A percentile compares a stretch with the other conserved stretches of the same genome.
Conservation (phyloP, 1,140 invertebrate species). For the Chlorops oryzae region DNA sequence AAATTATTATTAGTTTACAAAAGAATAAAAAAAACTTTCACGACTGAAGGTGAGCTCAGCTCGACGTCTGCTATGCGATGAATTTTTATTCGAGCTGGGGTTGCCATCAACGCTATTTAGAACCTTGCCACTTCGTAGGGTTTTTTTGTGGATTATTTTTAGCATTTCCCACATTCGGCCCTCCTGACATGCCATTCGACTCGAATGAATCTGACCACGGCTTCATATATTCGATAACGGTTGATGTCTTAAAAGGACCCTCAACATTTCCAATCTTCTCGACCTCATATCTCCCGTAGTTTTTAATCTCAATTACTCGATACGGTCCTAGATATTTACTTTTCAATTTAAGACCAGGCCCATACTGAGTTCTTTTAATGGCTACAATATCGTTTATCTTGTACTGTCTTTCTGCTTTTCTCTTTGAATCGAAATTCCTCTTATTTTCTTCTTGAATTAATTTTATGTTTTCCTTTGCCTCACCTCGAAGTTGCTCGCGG, state of each 20-base stretch:
- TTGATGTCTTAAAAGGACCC: neutral
- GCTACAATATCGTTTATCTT: too few relatives aligned
- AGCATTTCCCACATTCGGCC: slow-evolving; percentile 1
- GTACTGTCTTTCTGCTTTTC: slow-evolving; percentile 24
- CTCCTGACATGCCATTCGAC: neutral
- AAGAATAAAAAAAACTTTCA: too few relatives aligned
- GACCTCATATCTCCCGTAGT: slow-evolving; percentile 21
- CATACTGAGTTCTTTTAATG: slow-evolving; percentile 39
- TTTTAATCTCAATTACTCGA: slow-evolving; percentile 15
- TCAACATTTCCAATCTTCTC: slow-evolving; percentile 6
- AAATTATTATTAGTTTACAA: too few relatives aligned
- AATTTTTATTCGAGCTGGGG: too few relatives aligned
- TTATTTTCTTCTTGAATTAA: slow-evolving; percentile 40
- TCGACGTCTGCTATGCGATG: too few relatives aligned
- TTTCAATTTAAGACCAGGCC: slow-evolving; percentile 33
- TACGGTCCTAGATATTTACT: slow-evolving; percentile 46
- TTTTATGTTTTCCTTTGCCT: slow-evolving; percentile 26
- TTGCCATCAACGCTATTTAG: too few relatives aligned
- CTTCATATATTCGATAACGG: neutral
- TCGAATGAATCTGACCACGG: neutral
- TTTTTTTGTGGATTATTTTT: too few relatives aligned
- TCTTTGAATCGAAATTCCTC: slow-evolving; percentile 25
- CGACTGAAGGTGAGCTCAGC: too few relatives aligned
- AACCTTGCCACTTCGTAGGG: too few relatives aligned
- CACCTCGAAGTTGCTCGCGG: neutral